Base-by-base conservation (phyloP, 2,797 vertebrate species). In the Gymnopithys bicolor region DNA sequence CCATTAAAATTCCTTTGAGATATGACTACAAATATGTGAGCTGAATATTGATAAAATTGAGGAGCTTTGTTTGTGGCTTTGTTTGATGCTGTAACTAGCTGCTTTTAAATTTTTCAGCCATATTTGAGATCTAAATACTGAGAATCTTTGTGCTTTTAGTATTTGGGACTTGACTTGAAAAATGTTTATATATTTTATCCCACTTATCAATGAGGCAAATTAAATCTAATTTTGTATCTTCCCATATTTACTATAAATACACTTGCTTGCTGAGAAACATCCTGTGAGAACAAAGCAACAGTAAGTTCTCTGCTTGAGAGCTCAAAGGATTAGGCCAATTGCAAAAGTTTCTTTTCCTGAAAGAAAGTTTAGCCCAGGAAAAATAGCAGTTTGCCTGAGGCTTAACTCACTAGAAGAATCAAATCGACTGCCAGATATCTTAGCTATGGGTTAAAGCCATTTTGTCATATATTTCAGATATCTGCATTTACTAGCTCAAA, bases 211-310 rank as follows among this genome's bases (percentile, higher is more conserved):
- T 37, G 59, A 70, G 15, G 24, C 30, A 87, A 89, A 82, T 67
- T 45, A 69, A 79, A 84, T 63, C 51, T 70, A 73, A 74, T 74
- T 83, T 75, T 88, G 39, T 52, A 5, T 94, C 35, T 71, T 92
- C 35, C 33, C 33, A 14, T 80, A 51, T 94, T 93, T 87, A 60
- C 60, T 92, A 90, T 87, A 89, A 95, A 96, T 87, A 89, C 17
- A 59, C 19, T 91, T 85, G 33, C 23, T 93, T 89, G 28, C 60
- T 91, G 89, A 94, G 76, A 93, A 95, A 91, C 64, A 93, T 94
- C 81, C 78, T 59, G 79, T 95, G 89, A 95, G 89, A 93, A 80
- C 25, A 69, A 76, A 89, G 53, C 48, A 92, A 74, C 43, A 64
- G 19, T 43, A 62, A 84, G 37, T 63, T 89, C 71, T n/a, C 53